Conservation (phyloP, 1,140 invertebrate species). For the Meteorus sp. region DNA sequence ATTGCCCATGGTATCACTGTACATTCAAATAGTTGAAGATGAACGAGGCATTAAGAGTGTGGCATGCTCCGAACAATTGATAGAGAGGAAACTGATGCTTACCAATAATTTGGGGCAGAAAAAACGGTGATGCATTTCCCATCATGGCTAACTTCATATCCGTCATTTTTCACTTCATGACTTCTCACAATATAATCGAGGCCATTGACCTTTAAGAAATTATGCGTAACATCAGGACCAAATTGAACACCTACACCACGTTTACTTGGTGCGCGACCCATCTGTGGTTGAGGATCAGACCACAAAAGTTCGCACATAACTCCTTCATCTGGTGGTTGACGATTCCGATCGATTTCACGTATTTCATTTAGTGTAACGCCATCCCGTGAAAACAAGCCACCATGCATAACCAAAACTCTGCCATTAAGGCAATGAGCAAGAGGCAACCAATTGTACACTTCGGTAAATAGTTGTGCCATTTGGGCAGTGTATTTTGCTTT, state of each 20-base stretch:
- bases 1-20: conserved; percentile 98
- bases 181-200: conserved; percentile 94
- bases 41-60: background rate
- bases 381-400: conserved; percentile 88
- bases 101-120: conserved; percentile 99
- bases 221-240: conserved; percentile 93
- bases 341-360: conserved; percentile 82
- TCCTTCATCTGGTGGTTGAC: conserved; percentile 96
- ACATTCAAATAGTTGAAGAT: conserved; percentile 48
- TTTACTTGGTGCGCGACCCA: conserved; percentile 88
- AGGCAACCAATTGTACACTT: conserved; percentile 98
- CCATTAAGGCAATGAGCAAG: conserved; percentile 94
- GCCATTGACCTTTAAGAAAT: conserved; percentile 83
- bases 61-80: no score
- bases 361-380: conserved; percentile 92
- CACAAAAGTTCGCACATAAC: conserved; percentile 96
- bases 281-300: conserved; percentile 94
- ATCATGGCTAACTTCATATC: conserved; percentile 93
- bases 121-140: conserved; percentile 95
- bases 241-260: conserved; percentile 98
- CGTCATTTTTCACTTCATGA: conserved; percentile 97
- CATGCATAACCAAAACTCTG: conserved; percentile 92
- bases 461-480: conserved; percentile 97
- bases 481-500: conserved; percentile 91
- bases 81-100: conserved; percentile 36